Evolutionary conservation across 2,797 vertebrate species (phyloP).

Genomic region (Pangasius mekongensis): DNA sequence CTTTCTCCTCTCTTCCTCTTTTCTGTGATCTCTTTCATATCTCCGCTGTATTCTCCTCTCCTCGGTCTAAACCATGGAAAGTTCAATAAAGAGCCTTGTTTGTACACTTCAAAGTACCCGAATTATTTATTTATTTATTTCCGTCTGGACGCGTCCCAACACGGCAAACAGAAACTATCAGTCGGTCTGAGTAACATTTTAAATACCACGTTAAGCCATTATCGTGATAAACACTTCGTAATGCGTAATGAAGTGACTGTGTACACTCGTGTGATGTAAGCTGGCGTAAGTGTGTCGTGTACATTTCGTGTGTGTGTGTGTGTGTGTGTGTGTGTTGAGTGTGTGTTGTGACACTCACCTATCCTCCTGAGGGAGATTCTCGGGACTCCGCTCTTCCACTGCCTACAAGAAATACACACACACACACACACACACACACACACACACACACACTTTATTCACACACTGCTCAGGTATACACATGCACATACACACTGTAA

Average conservation of each 20-base stretch:
- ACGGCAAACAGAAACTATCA: neutral
- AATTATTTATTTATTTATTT: neutral
- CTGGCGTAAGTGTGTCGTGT: neutral
- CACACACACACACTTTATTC: slow-evolving; percentile 22
- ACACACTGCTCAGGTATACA: neutral
- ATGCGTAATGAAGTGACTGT: neutral
- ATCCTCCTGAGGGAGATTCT: slow-evolving; percentile 85
- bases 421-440: slow-evolving; percentile 27
- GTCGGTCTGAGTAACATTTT: neutral
- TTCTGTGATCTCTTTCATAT: neutral
- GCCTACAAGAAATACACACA: slow-evolving; percentile 70
- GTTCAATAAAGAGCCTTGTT: neutral
- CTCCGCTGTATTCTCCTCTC: neutral
- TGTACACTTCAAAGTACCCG: neutral
- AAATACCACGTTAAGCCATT: neutral
- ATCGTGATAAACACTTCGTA: neutral
- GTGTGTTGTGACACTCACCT: slow-evolving; percentile 75
- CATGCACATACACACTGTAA: neutral
- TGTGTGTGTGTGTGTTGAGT: neutral
- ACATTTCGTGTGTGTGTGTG: too few species aligned
- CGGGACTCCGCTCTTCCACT: slow-evolving; percentile 86
- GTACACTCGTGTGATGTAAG: slow-evolving; percentile 17
- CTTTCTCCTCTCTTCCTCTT: neutral
- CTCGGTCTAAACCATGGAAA: neutral
- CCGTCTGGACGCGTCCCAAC: neutral